Conservation (phyloP, 2,888 invertebrate genomes). For the Plemyria rubiginata region DNA sequence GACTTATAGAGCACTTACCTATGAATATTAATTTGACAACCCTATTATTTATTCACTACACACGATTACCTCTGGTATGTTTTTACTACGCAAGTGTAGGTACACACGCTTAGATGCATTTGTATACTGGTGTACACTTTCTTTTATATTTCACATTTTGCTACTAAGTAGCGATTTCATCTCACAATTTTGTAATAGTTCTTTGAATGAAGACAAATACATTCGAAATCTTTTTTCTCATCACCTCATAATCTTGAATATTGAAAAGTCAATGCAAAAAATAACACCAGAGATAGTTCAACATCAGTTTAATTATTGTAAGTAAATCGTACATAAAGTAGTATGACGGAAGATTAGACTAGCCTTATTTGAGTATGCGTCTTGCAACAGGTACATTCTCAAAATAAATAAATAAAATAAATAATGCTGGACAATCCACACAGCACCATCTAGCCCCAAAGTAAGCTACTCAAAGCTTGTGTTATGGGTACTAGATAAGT, state of each 20-base stretch:
- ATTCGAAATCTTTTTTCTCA: neutral
- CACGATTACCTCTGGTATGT: slow-evolving; percentile 60
- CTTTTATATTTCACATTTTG: slow-evolving; percentile 42
- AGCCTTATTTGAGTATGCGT: too few species aligned
- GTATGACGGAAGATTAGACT: too few species aligned
- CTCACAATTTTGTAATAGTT: neutral
- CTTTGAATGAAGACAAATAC: neutral
- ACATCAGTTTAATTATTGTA: too few species aligned
- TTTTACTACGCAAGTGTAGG: slow-evolving; percentile 60
- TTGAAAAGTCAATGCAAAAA: neutral
- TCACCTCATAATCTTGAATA: neutral
- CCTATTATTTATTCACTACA: slow-evolving; percentile 43
- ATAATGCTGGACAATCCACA: too few species aligned
- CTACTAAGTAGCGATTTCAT: slow-evolving; percentile 25
- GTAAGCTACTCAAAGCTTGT: too few species aligned
- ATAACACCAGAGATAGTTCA: too few species aligned
- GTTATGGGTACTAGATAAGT: too few species aligned
- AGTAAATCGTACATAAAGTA: too few species aligned
- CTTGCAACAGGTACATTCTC: too few species aligned
- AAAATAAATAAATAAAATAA: too few species aligned
- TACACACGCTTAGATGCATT: slow-evolving; percentile 44
- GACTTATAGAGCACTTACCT: neutral
- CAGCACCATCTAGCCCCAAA: too few species aligned
- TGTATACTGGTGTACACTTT: slow-evolving; percentile 39
- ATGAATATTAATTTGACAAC: slow-evolving; percentile 26